Evolutionary conservation across 2,888 invertebrate genomes (phyloP), one percentile per base, ranked within the genome.

Genomic region (Acleris sparsana): DNA sequence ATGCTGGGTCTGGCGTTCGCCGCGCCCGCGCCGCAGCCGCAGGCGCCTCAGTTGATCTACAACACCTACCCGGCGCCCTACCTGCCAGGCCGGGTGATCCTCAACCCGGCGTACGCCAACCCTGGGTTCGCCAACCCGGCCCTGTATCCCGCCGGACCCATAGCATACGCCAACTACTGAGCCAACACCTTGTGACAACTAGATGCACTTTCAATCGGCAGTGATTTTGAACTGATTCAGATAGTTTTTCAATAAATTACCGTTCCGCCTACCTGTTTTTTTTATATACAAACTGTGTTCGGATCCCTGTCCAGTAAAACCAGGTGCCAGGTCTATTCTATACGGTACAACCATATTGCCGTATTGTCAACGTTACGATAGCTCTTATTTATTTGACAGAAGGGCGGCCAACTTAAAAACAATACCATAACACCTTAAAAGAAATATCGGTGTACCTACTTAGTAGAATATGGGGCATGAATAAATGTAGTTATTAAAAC

Each of bases 21-120:
- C 4, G 81, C 79, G n/a, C 84, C 84, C 4, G 80, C 78, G 0
- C 79, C 83, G 2, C 78, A 78, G 29, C 82, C 80, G 2, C 75
- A 61, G 43, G 65, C 60, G 11, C 17, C 55, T 16, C 49, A 56
- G 29, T 63, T 62, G 17, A 58, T 67, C 17, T 60, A 52, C 65
- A 39, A 44, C 58, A 16, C 67, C 9, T 56, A 64, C 63, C 63
- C 69, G 22, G 63, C 66, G 59, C 70, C 70, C 17, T 68, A 67
- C 65, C 39, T 57, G 11, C 69, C 20, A 49, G 61, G 69, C 1
- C 75, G 78, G 9, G 63, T 76, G 48, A 68, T 75, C 6, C 85
- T 86, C 73, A 75, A 60, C 55, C 44, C 60, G 13, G 39, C 39
- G 13, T 39, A 39, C 13, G 1, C 39, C 11, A 18, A 18, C 18